phyloP scores from a whole-genome alignment of 2,113 vertebrate species.

The Galemys pyrenaicus region DNA sequence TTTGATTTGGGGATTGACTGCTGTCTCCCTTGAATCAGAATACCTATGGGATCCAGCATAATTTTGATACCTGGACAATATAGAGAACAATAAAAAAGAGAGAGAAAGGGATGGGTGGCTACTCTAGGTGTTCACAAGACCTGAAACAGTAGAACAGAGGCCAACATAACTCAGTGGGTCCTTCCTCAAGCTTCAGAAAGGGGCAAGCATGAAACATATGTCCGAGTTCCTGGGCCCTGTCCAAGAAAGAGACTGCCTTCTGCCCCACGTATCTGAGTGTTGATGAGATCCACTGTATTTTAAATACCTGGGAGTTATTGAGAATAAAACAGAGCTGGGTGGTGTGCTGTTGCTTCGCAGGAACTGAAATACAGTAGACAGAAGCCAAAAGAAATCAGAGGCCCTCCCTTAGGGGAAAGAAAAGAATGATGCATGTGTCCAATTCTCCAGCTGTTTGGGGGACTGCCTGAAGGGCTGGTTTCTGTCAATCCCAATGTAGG shows the following conservation, averaged over 20 bases:
- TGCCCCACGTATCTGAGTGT: background rate
- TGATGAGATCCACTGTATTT: background rate
- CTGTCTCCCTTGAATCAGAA: background rate
- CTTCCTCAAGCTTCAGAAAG: background rate
- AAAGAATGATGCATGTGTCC: background rate
- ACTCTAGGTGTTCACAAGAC: no score
- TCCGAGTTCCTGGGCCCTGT: background rate
- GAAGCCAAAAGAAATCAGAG: background rate
- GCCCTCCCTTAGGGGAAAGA: background rate
- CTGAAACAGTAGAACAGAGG: background rate
- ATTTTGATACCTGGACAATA: no score
- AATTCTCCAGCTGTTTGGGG: background rate
- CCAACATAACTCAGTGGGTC: background rate
- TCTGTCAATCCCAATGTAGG: background rate
- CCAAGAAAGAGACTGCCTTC: background rate
- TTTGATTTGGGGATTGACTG: background rate
- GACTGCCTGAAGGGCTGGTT: background rate
- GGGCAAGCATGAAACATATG: background rate
- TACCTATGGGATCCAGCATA: background rate
- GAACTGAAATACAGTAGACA: background rate
- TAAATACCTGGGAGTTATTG: background rate
- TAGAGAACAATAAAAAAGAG: background rate
- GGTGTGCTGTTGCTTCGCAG: background rate
- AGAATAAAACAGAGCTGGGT: background rate
- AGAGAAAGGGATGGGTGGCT: background rate